Base-by-base conservation (phyloP, 2,888 invertebrate species). In the Cerastis leucographa region DNA sequence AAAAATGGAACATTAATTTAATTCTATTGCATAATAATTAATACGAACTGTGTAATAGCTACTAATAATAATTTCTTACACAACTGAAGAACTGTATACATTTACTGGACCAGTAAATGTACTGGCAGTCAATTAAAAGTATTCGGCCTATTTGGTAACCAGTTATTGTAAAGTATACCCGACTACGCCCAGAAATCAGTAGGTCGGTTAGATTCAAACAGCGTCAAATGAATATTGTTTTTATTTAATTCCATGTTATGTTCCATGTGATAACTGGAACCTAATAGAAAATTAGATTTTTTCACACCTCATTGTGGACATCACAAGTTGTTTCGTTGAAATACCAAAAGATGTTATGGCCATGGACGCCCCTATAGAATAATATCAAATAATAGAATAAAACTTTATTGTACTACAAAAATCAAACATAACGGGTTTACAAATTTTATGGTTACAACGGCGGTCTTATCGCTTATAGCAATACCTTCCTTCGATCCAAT, bases 111-210 rank as follows among this genome's bases (percentile, higher is more conserved):
- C 17, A 40, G 42, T 35, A 25, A 65, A 40, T 46, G 22, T 22
- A 7, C 25, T 49, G 6, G 29, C 22, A 22, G 35, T 17, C 19
- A 81, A 65, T 81, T 72, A 79, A 78, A 81, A 78, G 14, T 73
- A 56, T 79, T 69, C 46, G 51, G 72, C 72, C 64, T 65, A 40
- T 71, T 71, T 76, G 1, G n/a, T 62, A 40, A 56, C 19, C 40
- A 25, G 22, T 42, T 2, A 49, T 54, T 61, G 25, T 5, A 62
- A 62, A 64, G 8, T 51, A 4, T 44, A 42, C n/a, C 29, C n/a
- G 29, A n/a, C 44, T 44, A 51, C 19, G 14, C 22, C 22, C 70
- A 54, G 9, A 5, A 61, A 70, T 79, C 35, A 59, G 14, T 61
- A 11, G 35, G 3, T 17, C 29, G 29, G 29, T 61, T 19, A 61